Percentiles rank a stretch among this genome's conserved stretches.
Evolutionary conservation across 2,113 vertebrate species (phyloP).

Genomic region (Tupaia tana): DNA sequence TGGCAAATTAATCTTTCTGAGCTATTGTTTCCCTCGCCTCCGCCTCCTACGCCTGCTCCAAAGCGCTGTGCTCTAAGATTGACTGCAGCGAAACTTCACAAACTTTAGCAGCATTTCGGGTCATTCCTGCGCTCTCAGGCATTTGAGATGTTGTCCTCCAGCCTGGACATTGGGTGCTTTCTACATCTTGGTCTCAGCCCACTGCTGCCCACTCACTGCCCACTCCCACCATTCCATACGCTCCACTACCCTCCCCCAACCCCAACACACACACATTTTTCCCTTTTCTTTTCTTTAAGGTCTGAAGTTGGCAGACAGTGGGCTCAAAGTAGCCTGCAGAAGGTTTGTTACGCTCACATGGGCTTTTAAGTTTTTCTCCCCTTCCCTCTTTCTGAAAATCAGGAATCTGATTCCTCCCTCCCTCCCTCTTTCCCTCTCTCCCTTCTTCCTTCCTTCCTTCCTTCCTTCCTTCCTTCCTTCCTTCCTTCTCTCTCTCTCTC

Average conservation of each 20-base stretch:
- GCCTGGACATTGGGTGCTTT: not conserved
- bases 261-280: not conserved
- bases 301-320: not conserved
- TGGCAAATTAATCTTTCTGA: conserved; percentile 18
- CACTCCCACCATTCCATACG: not conserved
- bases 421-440: not conserved
- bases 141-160: conserved; percentile 32
- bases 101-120: conserved; percentile 48
- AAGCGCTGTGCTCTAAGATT: not conserved
- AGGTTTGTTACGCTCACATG: conserved; percentile 20
- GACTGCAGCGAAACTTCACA: not conserved
- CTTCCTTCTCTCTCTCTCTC: too few relatives aligned
- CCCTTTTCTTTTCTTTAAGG: not conserved
- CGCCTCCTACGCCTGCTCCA: not conserved
- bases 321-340: not conserved
- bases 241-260: not conserved
- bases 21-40: conserved; percentile 1
- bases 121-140: conserved; percentile 13
- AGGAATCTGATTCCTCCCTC: not conserved
- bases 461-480: not conserved
- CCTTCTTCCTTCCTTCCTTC: not conserved
- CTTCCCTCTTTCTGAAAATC: not conserved
- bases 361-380: not conserved
- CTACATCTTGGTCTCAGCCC: not conserved
- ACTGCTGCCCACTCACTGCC: not conserved